Base-by-base conservation (phyloP, 2,113 vertebrate species). In the Forbesichthys agassizii region DNA sequence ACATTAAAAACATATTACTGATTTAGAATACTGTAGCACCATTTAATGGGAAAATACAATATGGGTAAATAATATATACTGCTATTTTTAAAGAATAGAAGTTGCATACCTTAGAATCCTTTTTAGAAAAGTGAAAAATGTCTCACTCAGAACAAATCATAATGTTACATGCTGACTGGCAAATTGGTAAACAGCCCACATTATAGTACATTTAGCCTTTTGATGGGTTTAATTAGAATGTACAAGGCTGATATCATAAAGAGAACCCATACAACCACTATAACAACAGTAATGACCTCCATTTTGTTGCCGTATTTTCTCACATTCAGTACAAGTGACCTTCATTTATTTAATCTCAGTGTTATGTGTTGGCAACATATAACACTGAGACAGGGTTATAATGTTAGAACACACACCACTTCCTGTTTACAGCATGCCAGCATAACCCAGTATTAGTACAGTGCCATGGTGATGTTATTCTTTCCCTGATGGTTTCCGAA, bases 21-120 rank as follows among this genome's bases (percentile, higher is more conserved):
- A 78, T 86, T 85, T 64, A 74, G 75, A 81, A 27, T 27, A 27
- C 1, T 27, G 72, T 80, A 92, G 92, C 91, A 93, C 91, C 91
- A 76, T 84, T 83, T 73, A 78, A 76, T 33, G 74, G 48, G n/a
- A 58, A 11, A 53, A 14, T 42, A 42, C 54, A 58, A 56, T 49
- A 53, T 3, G 0, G 13, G 63, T 71, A 72, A 27, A 57, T 54
- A 70, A 77, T 71, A 69, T 33, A 75, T n/a, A 66, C 64, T 48
- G 18, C 13, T 49, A 70, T 73, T 57, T 27, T 66, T 51, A 9
- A 27, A 73, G 57, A 92, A 90, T 91, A 89, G 20, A 20, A 91
- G 75, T 61, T 80, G 61, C 66, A 80, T 80, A 88, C 84, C 65
- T 88, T 81, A 82, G 66, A 27, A 60, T 64, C 16, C 33, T 70